Conservation (phyloP, 2,888 invertebrate genomes). For the Mesodorylaimus sp. region DNA sequence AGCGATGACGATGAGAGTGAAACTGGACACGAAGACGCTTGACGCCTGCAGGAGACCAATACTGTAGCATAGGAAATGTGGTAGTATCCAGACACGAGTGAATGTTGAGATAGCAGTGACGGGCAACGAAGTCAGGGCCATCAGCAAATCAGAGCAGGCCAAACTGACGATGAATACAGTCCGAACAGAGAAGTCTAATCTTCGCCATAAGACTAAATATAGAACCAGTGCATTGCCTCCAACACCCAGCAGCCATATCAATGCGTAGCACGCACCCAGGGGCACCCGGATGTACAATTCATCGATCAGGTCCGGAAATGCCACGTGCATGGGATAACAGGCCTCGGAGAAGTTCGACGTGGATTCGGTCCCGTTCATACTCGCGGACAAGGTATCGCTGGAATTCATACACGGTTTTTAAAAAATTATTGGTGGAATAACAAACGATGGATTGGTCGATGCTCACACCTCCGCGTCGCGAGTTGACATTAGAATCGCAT, state of each 20-base stretch:
- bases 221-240: slow-evolving; percentile 23
- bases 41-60: slow-evolving; percentile 25
- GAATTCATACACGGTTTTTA: no score
- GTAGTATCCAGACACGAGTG: slow-evolving; percentile 24
- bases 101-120: slow-evolving; percentile 25
- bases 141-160: slow-evolving; percentile 16
- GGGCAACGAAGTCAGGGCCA: slow-evolving; percentile 22
- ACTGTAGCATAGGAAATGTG: slow-evolving; percentile 21
- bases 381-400: not conserved
- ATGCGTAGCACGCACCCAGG: slow-evolving; percentile 20
- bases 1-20: slow-evolving; percentile 26
- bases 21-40: slow-evolving; percentile 25
- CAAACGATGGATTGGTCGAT: no score
- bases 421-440: no score
- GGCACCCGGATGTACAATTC: slow-evolving; percentile 13
- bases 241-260: slow-evolving; percentile 22
- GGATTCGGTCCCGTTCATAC: not conserved
- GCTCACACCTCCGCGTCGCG: no score
- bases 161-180: slow-evolving; percentile 18
- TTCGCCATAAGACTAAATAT: not conserved
- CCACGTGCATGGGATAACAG: not conserved
- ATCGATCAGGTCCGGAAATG: slow-evolving; percentile 16
- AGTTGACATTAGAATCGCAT: no score
- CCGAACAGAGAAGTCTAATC: slow-evolving; percentile 16
- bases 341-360: not conserved